Base-by-base conservation (phyloP, 2,797 vertebrate genomes). In the Onychomys leucogaster region DNA sequence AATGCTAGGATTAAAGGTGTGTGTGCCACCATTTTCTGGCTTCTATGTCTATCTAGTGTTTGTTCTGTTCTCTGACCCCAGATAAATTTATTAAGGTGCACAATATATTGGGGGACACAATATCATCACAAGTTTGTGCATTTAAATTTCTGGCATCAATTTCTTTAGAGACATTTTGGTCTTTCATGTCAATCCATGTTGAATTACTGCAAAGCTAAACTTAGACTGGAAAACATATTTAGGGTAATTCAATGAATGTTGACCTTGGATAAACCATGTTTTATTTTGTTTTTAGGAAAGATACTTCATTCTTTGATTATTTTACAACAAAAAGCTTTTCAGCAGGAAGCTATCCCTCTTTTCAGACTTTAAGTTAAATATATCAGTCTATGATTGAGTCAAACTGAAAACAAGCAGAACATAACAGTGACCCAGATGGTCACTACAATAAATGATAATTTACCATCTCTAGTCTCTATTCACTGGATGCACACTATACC, bases 331-430 rank as follows among this genome's bases (percentile, higher is more conserved):
- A 80, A 16, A 84, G 4, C 55, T 90, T 88, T 67, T 67, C 55
- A 78, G 41, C 80, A 14, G 75, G 84, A 96, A 95, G 46, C 21
- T 82, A 76, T 85, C 92, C 69, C 59, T 91, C 16, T 91, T 95
- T 95, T 77, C 71, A 92, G 2, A 90, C 43, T 10, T 89, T 73
- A 85, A 59, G 46, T 92, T 88, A 90, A 96, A 69, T 46, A 52
- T 73, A 81, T 75, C 41, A 88, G 59, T 90, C 63, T 86, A 34
- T 65, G 86, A 49, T 89, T 75, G 41, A 94, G 87, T 91, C 83
- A 96, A 90, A 91, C 14, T 85, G 86, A 97, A 96, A 96, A 76
- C 76, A 95, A 90, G 89, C 27, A 73, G 80, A 94, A 65, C 34
- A 84, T 76, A 94, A 80, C 41, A 90, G 82, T 73, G 73, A 81